Conservation (phyloP, 2,888 invertebrate species). For the Apodemia zela region DNA sequence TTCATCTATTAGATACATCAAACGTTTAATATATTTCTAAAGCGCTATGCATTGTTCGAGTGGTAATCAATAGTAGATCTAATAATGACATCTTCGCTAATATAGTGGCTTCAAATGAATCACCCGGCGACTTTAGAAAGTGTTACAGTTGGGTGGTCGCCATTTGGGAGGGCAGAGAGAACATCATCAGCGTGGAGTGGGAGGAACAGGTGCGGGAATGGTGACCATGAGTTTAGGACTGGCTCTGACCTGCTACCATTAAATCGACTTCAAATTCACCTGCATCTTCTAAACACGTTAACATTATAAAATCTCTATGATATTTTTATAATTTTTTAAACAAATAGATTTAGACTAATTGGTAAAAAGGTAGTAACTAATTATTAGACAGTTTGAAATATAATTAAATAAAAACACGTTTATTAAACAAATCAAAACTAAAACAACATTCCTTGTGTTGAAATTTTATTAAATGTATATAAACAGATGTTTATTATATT, state of each 20-base stretch:
- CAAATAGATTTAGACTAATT: too few species aligned
- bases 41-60: background rate
- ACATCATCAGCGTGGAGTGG: slow-evolving; percentile 1
- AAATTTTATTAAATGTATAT: too few species aligned
- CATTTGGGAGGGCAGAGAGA: slow-evolving; percentile 21
- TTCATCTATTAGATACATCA: background rate
- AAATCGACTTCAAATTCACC: background rate
- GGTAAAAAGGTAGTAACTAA: too few species aligned
- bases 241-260: background rate
- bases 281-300: background rate
- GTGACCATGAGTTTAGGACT: background rate
- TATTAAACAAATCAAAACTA: too few species aligned
- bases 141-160: slow-evolving; percentile 28
- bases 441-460: too few species aligned
- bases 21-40: background rate
- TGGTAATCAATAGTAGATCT: slow-evolving; percentile 5
- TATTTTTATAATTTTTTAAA: too few species aligned
- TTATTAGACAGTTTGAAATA: too few species aligned
- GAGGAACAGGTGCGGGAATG: background rate
- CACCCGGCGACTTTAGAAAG: slow-evolving; percentile 10
- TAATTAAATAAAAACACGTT: too few species aligned
- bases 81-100: slow-evolving; percentile 15
- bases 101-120: slow-evolving; percentile 12
- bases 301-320: background rate
- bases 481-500: too few species aligned